Evolutionary conservation across 1,140 invertebrate genomes (phyloP), one percentile per base, ranked within the genome.

Genomic region (Dolichoris vasculosae): DNA sequence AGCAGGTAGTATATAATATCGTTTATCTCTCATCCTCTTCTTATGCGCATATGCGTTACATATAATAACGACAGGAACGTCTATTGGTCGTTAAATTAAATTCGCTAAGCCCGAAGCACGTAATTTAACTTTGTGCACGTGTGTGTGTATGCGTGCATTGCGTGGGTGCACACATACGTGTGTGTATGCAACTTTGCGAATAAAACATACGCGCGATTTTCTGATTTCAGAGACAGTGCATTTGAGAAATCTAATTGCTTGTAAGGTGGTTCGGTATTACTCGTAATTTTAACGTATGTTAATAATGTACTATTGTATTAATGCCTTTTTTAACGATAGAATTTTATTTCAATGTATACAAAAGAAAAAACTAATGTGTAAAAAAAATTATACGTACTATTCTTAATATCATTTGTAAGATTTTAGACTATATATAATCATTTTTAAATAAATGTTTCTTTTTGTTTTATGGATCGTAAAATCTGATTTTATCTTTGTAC

Each of bases 1-100:
- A 43, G 38, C 13, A 73, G 38, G 4, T 73, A 73, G 40, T 26
- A 43, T 40, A 71, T 73, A 73, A 43, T 73, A 43, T 73, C 40
- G 20, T 73, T 73, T 73, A 73, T 73, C 38, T 73, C 38, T 40
- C 38, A 43, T 40, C 23, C 38, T 43, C 38, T 73, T 73, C 38
- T 26, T 73, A 38, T 23, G 35, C n/a, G 46, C 30, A 55, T 48
- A 15, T 55, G 15, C 35, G n/a, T 26, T 48, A 76, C 43, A 51
- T 48, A 26, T 11, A 48, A 76, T 76, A 48, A 76, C 13, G 46
- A 32, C 3, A 35, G 17, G 7, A 30, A 35, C 32, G n/a, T 30
- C 23, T 55, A 51, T 51, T 55, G 46, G n/a, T 77, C n/a, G 75
- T 55, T 77, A 77, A 77, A 48, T n/a, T 32, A n/a, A 76, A 30